A percentile compares a stretch with the other conserved stretches of the same genome.
phyloP scores from a whole-genome alignment of 1,140 invertebrate genomes.

The Brachionus paranguensis region DNA sequence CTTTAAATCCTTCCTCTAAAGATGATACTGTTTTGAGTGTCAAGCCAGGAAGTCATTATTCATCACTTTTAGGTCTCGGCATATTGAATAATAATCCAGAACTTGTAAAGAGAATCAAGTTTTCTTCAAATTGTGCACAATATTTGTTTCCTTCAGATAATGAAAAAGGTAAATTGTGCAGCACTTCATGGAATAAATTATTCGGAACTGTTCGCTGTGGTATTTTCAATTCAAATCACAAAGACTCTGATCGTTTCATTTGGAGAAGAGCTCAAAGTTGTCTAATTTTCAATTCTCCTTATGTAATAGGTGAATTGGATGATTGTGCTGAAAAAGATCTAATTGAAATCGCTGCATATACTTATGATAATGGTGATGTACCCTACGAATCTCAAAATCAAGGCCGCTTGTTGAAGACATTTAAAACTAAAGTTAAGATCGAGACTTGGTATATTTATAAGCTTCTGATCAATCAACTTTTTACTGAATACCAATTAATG shows the following conservation, averaged over 20 bases:
- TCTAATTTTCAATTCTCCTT: not conserved
- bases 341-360: conserved; percentile 34
- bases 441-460: conserved; percentile 5
- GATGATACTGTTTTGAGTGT: not conserved
- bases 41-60: not conserved
- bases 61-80: not conserved
- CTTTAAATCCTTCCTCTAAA: not conserved
- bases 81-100: not conserved
- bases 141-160: not conserved
- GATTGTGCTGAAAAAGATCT: not conserved
- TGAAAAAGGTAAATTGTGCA: conserved; percentile 27
- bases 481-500: conserved; percentile 6
- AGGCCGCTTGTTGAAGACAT: conserved; percentile 4
- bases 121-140: not conserved
- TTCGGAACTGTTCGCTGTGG: conserved; percentile 31
- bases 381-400: conserved; percentile 28
- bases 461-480: not conserved
- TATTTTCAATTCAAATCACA: not conserved
- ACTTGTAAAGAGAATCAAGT: not conserved
- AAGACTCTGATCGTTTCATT: conserved; percentile 31
- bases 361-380: conserved; percentile 22
- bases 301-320: not conserved
- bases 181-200: conserved; percentile 32
- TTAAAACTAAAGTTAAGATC: conserved; percentile 23
- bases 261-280: conserved; percentile 10